phyloP scores from a whole-genome alignment of 2,888 invertebrate species.

The Iphiclides podalirius region DNA sequence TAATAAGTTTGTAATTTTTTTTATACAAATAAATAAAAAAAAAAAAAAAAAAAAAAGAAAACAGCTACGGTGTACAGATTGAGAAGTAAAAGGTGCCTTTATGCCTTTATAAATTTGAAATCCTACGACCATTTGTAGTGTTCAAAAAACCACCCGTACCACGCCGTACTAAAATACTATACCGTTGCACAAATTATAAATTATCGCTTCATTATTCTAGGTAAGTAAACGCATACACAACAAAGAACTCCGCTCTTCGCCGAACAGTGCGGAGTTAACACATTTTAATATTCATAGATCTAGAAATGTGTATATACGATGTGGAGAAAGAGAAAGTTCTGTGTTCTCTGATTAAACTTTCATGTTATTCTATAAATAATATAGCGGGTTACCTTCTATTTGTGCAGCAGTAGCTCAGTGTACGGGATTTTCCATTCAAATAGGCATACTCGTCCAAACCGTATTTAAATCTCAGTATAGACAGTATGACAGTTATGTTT shows the following conservation, averaged over 20 bases:
- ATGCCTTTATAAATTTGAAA: too few relatives aligned
- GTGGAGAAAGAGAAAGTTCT: conserved; percentile 2
- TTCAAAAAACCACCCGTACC: too few relatives aligned
- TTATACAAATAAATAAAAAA: too few relatives aligned
- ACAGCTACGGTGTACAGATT: too few relatives aligned
- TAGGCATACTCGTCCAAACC: too few relatives aligned
- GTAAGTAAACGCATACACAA: conserved; percentile 5
- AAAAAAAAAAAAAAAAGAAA: too few relatives aligned
- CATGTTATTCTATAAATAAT: conserved; percentile 58
- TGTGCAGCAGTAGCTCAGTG: conserved; percentile 8
- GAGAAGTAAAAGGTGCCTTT: too few relatives aligned
- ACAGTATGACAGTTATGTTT: too few relatives aligned
- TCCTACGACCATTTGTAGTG: too few relatives aligned
- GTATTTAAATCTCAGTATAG: too few relatives aligned
- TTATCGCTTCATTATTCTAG: neutral
- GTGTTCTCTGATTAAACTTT: conserved; percentile 48
- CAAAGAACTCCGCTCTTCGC: neutral
- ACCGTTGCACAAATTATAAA: neutral
- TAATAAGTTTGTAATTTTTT: too few relatives aligned
- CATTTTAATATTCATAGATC: conserved; percentile 21
- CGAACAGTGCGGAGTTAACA: conserved; percentile 4
- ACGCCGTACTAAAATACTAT: neutral
- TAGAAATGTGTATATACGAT: conserved; percentile 15
- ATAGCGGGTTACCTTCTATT: conserved; percentile 35
- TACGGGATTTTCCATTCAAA: neutral